Conservation (phyloP, 2,113 vertebrate species). For the Cephalopholis sonnerati region DNA sequence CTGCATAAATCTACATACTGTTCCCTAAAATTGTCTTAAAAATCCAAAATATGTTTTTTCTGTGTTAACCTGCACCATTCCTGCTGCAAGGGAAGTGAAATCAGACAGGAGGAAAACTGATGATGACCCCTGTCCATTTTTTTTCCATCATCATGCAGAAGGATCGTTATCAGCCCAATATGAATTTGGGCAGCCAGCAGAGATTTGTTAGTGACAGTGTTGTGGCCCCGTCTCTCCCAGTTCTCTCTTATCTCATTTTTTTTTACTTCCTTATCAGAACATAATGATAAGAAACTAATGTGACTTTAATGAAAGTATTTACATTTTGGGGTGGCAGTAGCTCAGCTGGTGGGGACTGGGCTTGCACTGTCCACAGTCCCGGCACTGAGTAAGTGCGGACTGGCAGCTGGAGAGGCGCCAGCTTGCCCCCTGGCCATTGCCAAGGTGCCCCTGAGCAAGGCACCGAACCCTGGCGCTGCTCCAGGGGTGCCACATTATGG, state of each 20-base stretch:
- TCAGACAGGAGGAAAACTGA: conserved; percentile 10
- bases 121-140: conserved; percentile 21
- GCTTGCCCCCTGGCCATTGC: too few relatives aligned
- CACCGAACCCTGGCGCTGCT: too few relatives aligned
- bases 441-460: too few relatives aligned
- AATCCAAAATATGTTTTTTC: not conserved
- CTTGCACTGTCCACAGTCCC: too few relatives aligned
- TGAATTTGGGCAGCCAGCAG: conserved; percentile 6
- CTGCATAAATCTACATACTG: not conserved
- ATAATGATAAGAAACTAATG: not conserved
- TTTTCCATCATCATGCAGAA: conserved; percentile 41
- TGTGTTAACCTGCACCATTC: not conserved
- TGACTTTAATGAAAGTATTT: not conserved
- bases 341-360: too few relatives aligned
- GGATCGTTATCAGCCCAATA: conserved; percentile 17
- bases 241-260: not conserved
- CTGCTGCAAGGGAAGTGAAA: conserved; percentile 17
- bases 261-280: conserved; percentile 6
- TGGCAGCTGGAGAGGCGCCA: too few relatives aligned
- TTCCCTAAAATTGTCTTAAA: not conserved
- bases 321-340: not conserved
- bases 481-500: too few relatives aligned
- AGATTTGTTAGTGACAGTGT: conserved; percentile 1
- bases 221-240: not conserved
- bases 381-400: too few relatives aligned